Conservation (phyloP, 1,140 invertebrate species). For the Archivesica marissinica region DNA sequence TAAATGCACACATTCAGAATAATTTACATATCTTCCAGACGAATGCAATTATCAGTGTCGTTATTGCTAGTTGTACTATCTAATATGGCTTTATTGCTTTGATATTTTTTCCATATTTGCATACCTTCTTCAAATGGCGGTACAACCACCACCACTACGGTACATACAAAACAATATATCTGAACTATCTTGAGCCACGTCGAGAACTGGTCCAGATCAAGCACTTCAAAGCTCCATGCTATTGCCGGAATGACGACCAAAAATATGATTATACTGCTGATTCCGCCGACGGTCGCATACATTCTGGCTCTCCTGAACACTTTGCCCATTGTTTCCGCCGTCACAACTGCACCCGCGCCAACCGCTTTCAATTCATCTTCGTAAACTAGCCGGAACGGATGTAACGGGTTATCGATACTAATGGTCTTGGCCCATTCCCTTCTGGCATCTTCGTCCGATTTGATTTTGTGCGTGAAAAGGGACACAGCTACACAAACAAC, state of each 20-base stretch:
- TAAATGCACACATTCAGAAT: too few relatives aligned
- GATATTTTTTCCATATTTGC: slow-evolving; percentile 30
- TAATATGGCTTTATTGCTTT: slow-evolving; percentile 29
- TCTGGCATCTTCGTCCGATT: slow-evolving; percentile 45
- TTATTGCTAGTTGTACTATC: too few relatives aligned
- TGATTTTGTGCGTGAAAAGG: slow-evolving; percentile 49
- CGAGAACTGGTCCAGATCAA: slow-evolving; percentile 51
- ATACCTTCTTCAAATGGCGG: slow-evolving; percentile 51
- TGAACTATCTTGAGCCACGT: slow-evolving; percentile 46
- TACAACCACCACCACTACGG: slow-evolving; percentile 34
- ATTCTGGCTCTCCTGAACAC: slow-evolving; percentile 34
- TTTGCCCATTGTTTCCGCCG: slow-evolving; percentile 31
- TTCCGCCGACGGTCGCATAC: background rate
- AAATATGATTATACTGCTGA: slow-evolving; percentile 23
- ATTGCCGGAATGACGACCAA: slow-evolving; percentile 50
- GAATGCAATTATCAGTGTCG: too few relatives aligned
- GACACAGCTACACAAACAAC: slow-evolving; percentile 70
- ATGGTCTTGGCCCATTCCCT: slow-evolving; percentile 78
- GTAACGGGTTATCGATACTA: slow-evolving; percentile 79
- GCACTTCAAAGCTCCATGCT: slow-evolving; percentile 30
- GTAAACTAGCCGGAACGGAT: slow-evolving; percentile 76
- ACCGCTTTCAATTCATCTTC: slow-evolving; percentile 40
- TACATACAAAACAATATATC: slow-evolving; percentile 34
- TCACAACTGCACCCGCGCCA: slow-evolving; percentile 38
- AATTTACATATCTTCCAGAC: too few relatives aligned